phyloP scores from a whole-genome alignment of 2,888 invertebrate genomes.

The Hirtodrosophila histrioides region DNA sequence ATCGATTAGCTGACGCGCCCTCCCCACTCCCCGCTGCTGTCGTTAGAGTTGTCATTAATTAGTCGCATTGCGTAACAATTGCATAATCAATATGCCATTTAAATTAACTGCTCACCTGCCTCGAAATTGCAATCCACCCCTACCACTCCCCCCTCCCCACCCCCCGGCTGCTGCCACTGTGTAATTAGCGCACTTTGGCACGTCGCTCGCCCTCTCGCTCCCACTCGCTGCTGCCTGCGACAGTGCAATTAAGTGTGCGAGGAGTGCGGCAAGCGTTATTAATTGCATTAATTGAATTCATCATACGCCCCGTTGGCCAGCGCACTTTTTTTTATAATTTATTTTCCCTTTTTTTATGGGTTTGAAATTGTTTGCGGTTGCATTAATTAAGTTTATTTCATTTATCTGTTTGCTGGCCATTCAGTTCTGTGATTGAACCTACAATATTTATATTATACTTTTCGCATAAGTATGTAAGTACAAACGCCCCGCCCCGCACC shows the following conservation, averaged over 20 bases:
- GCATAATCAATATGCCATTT: constrained; percentile 75
- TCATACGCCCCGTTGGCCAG: constrained; percentile 36
- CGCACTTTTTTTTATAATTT: neutral
- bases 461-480: too few relatives aligned
- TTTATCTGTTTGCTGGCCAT: neutral
- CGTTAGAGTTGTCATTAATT: constrained; percentile 56
- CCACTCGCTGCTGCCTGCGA: neutral
- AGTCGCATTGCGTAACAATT: constrained; percentile 72
- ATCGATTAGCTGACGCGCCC: constrained; percentile 57
- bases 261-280: constrained; percentile 25
- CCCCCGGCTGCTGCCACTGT: constrained; percentile 3
- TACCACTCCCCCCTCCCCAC: neutral
- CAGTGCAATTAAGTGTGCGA: constrained; percentile 2
- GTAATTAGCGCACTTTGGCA: constrained; percentile 49
- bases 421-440: constrained; percentile 18
- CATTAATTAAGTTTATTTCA: constrained; percentile 31
- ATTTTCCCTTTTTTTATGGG: neutral
- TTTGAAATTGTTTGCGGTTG: constrained; percentile 1
- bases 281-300: constrained; percentile 41
- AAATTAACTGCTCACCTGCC: constrained; percentile 48
- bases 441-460: constrained; percentile 11
- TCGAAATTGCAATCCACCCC: constrained; percentile 38
- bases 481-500: too few relatives aligned
- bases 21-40: neutral
- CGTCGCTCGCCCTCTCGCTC: neutral